These are phyloP conservation scores for Sylvilagus floridanus DNA, from an alignment of 2,797 vertebrate species.

Conservation along the genomic window DNA sequence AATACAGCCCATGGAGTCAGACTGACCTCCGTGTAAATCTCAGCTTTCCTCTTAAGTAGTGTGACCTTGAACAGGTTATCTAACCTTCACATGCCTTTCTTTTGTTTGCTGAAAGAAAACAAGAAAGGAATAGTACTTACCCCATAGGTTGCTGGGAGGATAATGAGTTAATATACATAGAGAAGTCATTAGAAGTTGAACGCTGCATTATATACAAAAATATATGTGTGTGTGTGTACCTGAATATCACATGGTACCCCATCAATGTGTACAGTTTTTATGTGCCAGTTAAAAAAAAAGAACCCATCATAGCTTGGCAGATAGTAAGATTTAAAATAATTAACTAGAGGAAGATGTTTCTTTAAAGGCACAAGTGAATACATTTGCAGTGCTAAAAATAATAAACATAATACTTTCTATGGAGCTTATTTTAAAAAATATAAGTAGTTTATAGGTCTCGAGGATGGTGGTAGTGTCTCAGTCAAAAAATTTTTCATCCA, in stretches of 20 bases:
- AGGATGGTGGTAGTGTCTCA: conserved; percentile 84
- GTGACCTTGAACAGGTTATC: not conserved
- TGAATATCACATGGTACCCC: too few species aligned
- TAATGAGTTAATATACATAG: not conserved
- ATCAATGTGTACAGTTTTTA: too few species aligned
- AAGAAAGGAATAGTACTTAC: not conserved
- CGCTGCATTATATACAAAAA: too few species aligned
- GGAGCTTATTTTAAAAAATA: conserved; percentile 75
- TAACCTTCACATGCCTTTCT: not conserved
- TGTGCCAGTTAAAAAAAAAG: not conserved
- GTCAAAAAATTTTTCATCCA: conserved; percentile 80
- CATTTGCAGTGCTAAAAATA: conserved; percentile 48
- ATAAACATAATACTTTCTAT: not conserved
- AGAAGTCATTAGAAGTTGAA: not conserved
- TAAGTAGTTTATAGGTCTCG: conserved; percentile 67
- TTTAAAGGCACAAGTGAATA: conserved; percentile 1
- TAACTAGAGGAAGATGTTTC: not conserved
- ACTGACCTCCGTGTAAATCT: not conserved
- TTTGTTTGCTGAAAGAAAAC: not conserved
- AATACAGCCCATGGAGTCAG: not conserved
- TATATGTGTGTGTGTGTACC: too few species aligned
- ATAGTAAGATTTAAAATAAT: conserved; percentile 21
- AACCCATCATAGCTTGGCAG: not conserved
- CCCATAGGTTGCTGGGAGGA: not conserved
- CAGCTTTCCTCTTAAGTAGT: not conserved